A percentile compares a stretch with the other conserved stretches of the same genome.
Conservation (phyloP, 2,113 vertebrate species). For the Pao palembangensis region DNA sequence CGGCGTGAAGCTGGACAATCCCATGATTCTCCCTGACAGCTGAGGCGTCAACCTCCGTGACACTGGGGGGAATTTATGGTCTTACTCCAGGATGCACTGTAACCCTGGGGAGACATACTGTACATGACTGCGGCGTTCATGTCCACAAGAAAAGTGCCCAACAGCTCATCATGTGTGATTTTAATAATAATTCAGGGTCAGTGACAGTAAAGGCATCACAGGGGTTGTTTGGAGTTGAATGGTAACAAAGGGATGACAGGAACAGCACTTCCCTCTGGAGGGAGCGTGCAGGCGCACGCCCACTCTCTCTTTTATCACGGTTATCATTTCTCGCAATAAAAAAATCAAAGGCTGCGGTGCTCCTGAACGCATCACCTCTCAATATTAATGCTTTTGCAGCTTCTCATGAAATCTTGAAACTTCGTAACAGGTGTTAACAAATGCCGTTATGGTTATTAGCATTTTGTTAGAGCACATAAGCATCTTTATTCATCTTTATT, state of each 20-base stretch:
- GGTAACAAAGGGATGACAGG: neutral
- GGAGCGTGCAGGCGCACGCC: neutral
- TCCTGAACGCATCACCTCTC: neutral
- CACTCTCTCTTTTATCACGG: neutral
- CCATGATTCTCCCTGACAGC: constrained; percentile 87
- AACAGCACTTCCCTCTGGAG: neutral
- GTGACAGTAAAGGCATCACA: too few species aligned
- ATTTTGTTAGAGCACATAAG: too few species aligned
- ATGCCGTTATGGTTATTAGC: too few species aligned
- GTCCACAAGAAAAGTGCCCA: too few species aligned
- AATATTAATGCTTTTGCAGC: neutral
- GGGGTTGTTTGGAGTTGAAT: too few species aligned
- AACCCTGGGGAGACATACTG: constrained; percentile 67
- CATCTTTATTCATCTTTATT: too few species aligned
- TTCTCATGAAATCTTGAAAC: too few species aligned
- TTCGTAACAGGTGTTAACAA: too few species aligned
- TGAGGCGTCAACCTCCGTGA: constrained; percentile 86
- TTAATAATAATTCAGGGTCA: neutral
- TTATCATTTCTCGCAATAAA: constrained; percentile 12
- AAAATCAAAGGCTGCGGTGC: neutral
- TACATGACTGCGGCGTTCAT: neutral
- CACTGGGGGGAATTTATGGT: constrained; percentile 77
- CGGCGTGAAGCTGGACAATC: constrained; percentile 75
- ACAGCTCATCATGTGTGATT: neutral
- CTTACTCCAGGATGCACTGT: constrained; percentile 76